Percentiles rank a stretch among this genome's conserved stretches.
phyloP scores from a whole-genome alignment of 2,797 vertebrate genomes.

The Babyrousa celebensis region DNA sequence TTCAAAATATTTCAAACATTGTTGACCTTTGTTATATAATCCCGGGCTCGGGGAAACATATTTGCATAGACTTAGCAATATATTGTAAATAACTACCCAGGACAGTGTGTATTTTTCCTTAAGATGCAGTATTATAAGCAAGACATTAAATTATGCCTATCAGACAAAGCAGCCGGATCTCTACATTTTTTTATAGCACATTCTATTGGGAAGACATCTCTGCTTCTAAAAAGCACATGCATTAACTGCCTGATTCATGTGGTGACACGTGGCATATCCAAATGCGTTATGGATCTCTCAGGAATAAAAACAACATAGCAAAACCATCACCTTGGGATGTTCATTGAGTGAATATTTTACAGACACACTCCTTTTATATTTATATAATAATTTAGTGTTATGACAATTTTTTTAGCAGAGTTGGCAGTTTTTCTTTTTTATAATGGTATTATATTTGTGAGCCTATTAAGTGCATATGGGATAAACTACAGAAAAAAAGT shows the following conservation, averaged over 20 bases:
- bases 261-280: conserved; percentile 93
- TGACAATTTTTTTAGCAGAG: conserved; percentile 94
- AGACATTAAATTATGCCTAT: conserved; percentile 94
- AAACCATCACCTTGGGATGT: conserved; percentile 95
- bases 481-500: conserved; percentile 94
- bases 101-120: conserved; percentile 92
- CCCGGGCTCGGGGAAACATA: conserved; percentile 90
- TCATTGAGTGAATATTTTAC: conserved; percentile 95
- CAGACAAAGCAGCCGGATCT: conserved; percentile 92
- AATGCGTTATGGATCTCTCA: conserved; percentile 94
- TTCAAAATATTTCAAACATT: conserved; percentile 93
- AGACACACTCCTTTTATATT: conserved; percentile 95
- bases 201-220: conserved; percentile 93
- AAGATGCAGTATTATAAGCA: conserved; percentile 93
- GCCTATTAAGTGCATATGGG: conserved; percentile 94
- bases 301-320: conserved; percentile 93
- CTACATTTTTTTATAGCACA: conserved; percentile 91
- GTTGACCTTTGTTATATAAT: conserved; percentile 93
- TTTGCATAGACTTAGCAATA: conserved; percentile 94
- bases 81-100: conserved; percentile 92
- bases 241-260: conserved; percentile 94
- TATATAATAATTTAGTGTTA: conserved; percentile 96
- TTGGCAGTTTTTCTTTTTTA: conserved; percentile 95
- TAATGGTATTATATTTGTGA: conserved; percentile 95
- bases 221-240: conserved; percentile 92